These are phyloP conservation scores for Aspidoscelis tigris DNA, from an alignment of 2,113 vertebrate genomes.

Conservation along the genomic window DNA sequence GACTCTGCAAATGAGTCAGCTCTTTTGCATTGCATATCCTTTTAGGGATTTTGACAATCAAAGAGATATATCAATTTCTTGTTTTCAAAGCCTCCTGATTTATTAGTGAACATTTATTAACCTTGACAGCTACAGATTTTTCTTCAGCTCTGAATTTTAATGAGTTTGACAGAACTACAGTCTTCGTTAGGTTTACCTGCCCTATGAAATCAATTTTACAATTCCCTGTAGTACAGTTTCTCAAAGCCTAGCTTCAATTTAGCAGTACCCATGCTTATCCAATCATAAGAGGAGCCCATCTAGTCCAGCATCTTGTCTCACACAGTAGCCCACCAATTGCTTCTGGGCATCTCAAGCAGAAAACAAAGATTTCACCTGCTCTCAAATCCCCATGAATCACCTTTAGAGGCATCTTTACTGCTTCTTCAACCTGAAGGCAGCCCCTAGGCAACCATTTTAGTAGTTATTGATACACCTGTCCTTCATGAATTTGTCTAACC, in stretches of 20 bases:
- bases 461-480: no score
- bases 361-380: no score
- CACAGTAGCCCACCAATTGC: no score
- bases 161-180: neutral
- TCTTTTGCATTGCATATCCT: neutral
- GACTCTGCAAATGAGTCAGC: neutral
- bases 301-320: no score
- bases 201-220: neutral
- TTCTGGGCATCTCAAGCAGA: no score
- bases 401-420: no score
- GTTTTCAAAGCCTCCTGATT: neutral
- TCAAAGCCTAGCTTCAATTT: neutral
- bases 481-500: no score
- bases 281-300: no score
- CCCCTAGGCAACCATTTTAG: no score
- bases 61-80: neutral
- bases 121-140: neutral
- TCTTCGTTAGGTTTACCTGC: neutral
- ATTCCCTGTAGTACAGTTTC: neutral
- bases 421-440: no score
- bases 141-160: neutral
- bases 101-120: neutral
- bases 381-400: no score
- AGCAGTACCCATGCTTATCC: neutral
- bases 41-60: neutral